phyloP scores from a whole-genome alignment of 2,888 invertebrate species.

The Tipula vernalis region DNA sequence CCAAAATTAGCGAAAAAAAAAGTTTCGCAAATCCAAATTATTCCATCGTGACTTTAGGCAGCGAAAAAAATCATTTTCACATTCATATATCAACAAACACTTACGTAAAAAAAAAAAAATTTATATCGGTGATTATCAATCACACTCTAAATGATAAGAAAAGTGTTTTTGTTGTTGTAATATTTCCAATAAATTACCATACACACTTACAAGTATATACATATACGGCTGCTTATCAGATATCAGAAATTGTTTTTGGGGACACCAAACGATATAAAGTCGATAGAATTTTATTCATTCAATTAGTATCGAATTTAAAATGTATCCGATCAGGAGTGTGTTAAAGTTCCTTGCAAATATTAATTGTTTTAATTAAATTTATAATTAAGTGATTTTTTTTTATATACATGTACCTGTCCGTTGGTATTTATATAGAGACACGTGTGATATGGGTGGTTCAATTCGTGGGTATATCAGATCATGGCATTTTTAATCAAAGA shows the following conservation, averaged over 20 bases:
- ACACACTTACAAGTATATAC: not conserved
- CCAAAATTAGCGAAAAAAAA: no score
- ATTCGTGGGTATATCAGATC: slow-evolving; percentile 11
- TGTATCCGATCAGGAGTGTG: not conserved
- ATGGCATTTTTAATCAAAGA: not conserved
- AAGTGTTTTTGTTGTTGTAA: not conserved
- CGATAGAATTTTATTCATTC: not conserved
- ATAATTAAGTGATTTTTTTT: not conserved
- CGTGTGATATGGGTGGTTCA: not conserved
- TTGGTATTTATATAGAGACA: not conserved
- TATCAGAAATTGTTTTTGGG: not conserved
- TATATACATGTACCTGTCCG: not conserved
- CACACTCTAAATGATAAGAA: not conserved
- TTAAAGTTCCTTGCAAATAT: not conserved
- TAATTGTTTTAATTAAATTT: not conserved
- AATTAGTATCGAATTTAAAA: not conserved
- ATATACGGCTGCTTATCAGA: not conserved
- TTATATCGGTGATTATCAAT: not conserved
- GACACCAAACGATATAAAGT: not conserved
- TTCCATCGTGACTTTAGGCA: not conserved
- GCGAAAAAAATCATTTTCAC: not conserved
- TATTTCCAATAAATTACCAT: not conserved
- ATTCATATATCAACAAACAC: not conserved
- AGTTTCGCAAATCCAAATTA: not conserved
- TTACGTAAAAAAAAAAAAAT: not conserved